A percentile compares a stretch with the other conserved stretches of the same genome.
Evolutionary conservation across 2,113 vertebrate species (phyloP).

Genomic region (Thunnus maccoyii): DNA sequence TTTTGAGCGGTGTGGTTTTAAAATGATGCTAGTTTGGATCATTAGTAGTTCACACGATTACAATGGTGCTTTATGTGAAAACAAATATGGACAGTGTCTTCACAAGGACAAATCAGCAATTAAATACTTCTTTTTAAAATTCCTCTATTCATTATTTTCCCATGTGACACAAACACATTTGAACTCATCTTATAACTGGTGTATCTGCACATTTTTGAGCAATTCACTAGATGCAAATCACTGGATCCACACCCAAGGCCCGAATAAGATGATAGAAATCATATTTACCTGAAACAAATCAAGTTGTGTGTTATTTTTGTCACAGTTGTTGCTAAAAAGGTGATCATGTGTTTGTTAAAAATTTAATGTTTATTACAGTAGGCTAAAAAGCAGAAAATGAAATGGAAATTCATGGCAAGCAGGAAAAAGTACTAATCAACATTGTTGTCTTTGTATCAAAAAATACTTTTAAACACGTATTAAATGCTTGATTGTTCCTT

Average conservation of each 20-base stretch:
- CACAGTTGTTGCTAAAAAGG: too few species aligned
- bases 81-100: neutral
- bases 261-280: neutral
- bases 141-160: neutral
- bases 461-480: too few species aligned
- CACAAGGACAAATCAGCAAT: neutral
- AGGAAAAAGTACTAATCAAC: too few species aligned
- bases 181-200: neutral
- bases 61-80: slow-evolving; percentile 15
- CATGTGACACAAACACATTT: neutral
- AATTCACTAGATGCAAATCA: neutral
- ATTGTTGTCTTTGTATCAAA: neutral
- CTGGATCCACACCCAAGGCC: neutral
- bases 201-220: neutral
- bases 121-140: neutral
- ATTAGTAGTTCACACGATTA: neutral
- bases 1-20: neutral
- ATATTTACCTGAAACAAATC: too few species aligned
- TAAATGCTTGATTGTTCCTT: too few species aligned
- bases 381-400: neutral
- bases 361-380: too few species aligned
- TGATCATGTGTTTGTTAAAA: too few species aligned
- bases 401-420: neutral
- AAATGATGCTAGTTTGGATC: neutral
- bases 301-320: too few species aligned